Conservation (phyloP, 1,140 invertebrate genomes). For the Lepidurus arcticus region DNA sequence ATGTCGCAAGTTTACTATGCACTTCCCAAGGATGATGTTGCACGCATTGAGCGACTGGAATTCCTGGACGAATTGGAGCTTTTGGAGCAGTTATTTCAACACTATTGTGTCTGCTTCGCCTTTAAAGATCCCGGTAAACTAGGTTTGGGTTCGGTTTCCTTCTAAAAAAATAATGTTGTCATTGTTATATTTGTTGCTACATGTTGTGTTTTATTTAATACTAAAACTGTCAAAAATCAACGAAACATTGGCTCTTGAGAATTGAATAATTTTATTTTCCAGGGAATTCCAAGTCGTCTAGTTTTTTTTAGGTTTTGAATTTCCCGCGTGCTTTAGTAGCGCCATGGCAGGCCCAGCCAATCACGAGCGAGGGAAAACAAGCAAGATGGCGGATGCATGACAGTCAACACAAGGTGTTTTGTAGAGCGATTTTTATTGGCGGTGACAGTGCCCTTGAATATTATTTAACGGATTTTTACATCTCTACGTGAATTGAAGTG, state of each 20-base stretch:
- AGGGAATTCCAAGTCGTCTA: neutral
- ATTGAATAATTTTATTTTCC: neutral
- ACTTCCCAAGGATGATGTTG: constrained; percentile 66
- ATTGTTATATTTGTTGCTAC: neutral
- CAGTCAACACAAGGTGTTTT: constrained; percentile 19
- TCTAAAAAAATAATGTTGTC: neutral
- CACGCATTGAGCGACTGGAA: constrained; percentile 79
- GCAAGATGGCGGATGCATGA: constrained; percentile 6
- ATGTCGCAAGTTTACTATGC: constrained; percentile 84
- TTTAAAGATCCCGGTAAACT: constrained; percentile 57
- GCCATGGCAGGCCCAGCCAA: neutral
- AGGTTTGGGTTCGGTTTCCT: constrained; percentile 16
- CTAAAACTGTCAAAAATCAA: neutral
- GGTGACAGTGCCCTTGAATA: neutral
- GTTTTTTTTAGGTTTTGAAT: neutral
- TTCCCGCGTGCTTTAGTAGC: neutral
- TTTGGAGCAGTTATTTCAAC: constrained; percentile 63
- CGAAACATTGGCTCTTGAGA: neutral
- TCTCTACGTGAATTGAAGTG: neutral
- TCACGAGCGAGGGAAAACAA: constrained; percentile 4
- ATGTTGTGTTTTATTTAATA: neutral
- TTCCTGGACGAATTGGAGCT: constrained; percentile 75
- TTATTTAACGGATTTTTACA: neutral
- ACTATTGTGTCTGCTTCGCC: constrained; percentile 81
- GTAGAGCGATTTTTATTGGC: neutral